Evolutionary conservation across 92 coral and sea anemone species (phyloP).

Genomic region (Siderastrea radians): DNA sequence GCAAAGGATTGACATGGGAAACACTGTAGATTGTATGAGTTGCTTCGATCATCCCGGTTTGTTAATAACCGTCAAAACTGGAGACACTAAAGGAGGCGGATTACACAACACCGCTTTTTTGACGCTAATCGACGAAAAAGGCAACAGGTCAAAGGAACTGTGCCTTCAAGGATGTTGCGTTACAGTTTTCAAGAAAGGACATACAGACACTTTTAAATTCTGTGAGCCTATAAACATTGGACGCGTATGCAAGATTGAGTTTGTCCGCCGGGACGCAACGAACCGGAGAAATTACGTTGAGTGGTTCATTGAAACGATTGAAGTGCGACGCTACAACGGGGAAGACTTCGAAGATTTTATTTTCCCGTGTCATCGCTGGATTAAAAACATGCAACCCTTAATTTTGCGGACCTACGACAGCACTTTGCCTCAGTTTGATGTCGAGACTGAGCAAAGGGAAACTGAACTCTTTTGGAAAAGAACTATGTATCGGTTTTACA

Average conservation of each 20-base stretch:
- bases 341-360: conserved; percentile 76
- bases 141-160: conserved; percentile 78
- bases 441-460: conserved; percentile 89
- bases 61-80: conserved; percentile 87
- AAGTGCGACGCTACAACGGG: conserved; percentile 76
- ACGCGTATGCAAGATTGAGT: conserved; percentile 77
- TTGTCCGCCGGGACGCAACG: conserved; percentile 81
- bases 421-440: conserved; percentile 83
- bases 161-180: conserved; percentile 92
- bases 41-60: conserved; percentile 84
- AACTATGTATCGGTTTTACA: conserved; percentile 93
- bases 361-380: conserved; percentile 97
- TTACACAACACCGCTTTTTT: conserved; percentile 89
- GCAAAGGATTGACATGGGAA: conserved; percentile 79
- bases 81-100: conserved; percentile 93
- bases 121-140: conserved; percentile 86
- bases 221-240: conserved; percentile 67
- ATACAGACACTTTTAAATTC: conserved; percentile 89
- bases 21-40: conserved; percentile 82
- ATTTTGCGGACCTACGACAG: conserved; percentile 78
- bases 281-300: conserved; percentile 84
- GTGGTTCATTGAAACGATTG: conserved; percentile 96
- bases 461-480: conserved; percentile 94
- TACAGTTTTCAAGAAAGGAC: conserved; percentile 97
- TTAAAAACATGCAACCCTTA: conserved; percentile 80